These are phyloP conservation scores for Apocheima hispidaria DNA, from an alignment of 2,888 invertebrate species.

Conservation along the genomic window DNA sequence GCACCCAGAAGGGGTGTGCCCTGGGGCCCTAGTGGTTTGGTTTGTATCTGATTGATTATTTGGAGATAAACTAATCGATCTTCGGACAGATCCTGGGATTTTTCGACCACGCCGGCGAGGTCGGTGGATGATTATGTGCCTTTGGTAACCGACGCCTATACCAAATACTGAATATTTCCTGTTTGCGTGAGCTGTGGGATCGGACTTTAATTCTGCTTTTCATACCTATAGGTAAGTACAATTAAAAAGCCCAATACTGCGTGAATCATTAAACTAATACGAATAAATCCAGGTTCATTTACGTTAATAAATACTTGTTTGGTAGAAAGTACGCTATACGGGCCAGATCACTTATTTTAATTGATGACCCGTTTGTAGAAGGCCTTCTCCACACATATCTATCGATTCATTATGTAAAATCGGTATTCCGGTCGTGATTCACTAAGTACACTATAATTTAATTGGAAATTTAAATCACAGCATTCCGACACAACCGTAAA, in stretches of 20 bases:
- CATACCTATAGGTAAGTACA: not conserved
- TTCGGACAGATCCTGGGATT: too few species aligned
- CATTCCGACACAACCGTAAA: not conserved
- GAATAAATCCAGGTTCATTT: slow-evolving; percentile 3
- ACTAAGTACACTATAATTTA: slow-evolving; percentile 10
- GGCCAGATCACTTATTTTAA: slow-evolving; percentile 14
- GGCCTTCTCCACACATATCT: slow-evolving; percentile 8
- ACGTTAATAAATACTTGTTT: slow-evolving; percentile 13
- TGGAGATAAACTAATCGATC: too few species aligned
- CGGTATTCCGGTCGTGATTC: slow-evolving; percentile 12
- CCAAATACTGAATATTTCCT: too few species aligned
- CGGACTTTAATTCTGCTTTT: not conserved
- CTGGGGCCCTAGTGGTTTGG: too few species aligned
- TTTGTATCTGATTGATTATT: too few species aligned
- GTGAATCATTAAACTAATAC: not conserved
- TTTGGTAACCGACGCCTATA: too few species aligned
- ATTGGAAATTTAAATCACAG: slow-evolving; percentile 15
- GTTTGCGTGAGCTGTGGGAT: too few species aligned
- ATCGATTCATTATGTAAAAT: slow-evolving; percentile 13
- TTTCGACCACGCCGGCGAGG: too few species aligned
- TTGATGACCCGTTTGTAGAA: slow-evolving; percentile 7
- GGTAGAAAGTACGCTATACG: slow-evolving; percentile 16
- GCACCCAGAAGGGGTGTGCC: too few species aligned
- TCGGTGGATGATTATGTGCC: too few species aligned
- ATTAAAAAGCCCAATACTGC: not conserved